Evolutionary conservation across 2,797 vertebrate genomes (phyloP), one percentile per base, ranked within the genome.

Genomic region (Acanthurus lineatus): DNA sequence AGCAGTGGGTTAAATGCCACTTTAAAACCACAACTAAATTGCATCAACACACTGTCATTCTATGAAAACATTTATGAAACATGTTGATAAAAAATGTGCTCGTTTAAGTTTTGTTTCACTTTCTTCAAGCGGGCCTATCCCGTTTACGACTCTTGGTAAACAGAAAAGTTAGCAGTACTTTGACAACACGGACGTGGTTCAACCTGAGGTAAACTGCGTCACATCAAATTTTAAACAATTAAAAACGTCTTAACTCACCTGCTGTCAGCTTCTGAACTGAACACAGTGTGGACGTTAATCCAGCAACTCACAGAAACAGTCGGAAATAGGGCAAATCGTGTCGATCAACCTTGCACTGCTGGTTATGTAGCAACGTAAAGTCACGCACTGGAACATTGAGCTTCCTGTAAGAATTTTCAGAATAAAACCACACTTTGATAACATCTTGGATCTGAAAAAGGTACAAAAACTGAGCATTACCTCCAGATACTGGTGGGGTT

Each of bases 131-230:
- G 75, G 85, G 82, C 78, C 77, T 35, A 8, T 72, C 71, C 67
- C 5, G 42, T 6, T 44, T 1, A 4, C 0, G 38, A 76, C 84
- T 70, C 62, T 16, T 3, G 9, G 42, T 45, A 70, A 85, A 82
- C 64, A 65, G 60, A 77, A 87, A 91, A 90, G 80, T 90, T 89
- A 17, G 11, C 44, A 57, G 48, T 9, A 86, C 44, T 79, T 47
- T 71, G 32, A 52, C 52, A 22, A 76, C 62, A 4, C 78, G n/a
- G 54, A 61, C 11, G 59, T 9, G 64, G 11, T 22, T 69, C 1
- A n/a, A 32, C 25, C 32, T 10, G 32, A 52, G 40, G 6, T 62
- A 10, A 89, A 86, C 81, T 91, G 92, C 92, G 90, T 89, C 90
- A 93, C 82, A 66, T 8, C 25, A 0, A n/a, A 17, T 2, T 3